Evolutionary conservation across 2,888 invertebrate species (phyloP), one percentile per base, ranked within the genome.

Genomic region (Anarsia innoxiella): DNA sequence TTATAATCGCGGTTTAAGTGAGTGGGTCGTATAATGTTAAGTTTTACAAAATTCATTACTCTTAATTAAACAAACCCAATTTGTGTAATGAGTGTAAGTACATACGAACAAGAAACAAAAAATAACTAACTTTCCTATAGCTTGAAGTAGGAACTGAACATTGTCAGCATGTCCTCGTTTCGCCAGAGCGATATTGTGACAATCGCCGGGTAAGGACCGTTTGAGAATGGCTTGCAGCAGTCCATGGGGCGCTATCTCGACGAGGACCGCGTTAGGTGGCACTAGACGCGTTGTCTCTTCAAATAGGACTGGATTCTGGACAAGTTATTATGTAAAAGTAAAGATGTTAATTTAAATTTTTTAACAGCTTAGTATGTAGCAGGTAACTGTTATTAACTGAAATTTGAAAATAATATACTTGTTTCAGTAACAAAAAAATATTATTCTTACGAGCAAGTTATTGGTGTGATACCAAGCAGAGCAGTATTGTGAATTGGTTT

Each of bases 161-260:
- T 85, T 84, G 53, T 92, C 88, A 3, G 78, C 73, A 48, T 88
- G 87, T 1, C 87, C 88, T 27, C 91, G 83, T 54, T 90, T 89
- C 43, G 93, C 93, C 2, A 95, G 69, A 0, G 93, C 88, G 34
- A 94, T 80, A 55, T 92, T 91, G 1, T 84, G 86, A 41, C 90
- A 89, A 2, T 86, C n/a, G 12, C 28, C 35, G 8, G 35, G 35
- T 6, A 35, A 19, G n/a, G 93, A 91, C 38, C 93, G 84, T 58
- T 91, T 91, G 6, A 96, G 69, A 46, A 96, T 93, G 0, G 95
- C 92, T 66, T 95, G 95, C 13, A 96, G 83, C 11, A 96, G 80
- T 12, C 93, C 91, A 53, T 96, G 95, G 0, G 96, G 95, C 0
- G 95, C 95, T 40, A 96, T 89, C 71, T 96, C 95, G 31, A 96